These are phyloP conservation scores for Mesoligia furuncula DNA, from an alignment of 2,888 invertebrate species.

Conservation along the genomic window DNA sequence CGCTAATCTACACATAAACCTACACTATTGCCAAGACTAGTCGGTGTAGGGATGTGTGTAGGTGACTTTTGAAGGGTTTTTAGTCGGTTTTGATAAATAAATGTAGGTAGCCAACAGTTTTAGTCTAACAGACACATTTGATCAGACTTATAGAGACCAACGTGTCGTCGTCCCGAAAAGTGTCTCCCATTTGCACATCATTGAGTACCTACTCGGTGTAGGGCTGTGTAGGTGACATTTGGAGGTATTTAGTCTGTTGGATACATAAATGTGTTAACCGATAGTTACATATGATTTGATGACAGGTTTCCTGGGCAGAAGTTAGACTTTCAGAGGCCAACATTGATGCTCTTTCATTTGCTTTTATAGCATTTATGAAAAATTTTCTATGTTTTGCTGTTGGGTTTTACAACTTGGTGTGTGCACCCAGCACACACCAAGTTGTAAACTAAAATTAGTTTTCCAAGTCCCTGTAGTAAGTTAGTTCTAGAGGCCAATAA, in stretches of 20 bases:
- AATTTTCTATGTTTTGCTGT: background rate
- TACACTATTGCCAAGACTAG: conserved; percentile 41
- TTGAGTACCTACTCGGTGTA: no score
- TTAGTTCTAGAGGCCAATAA: background rate
- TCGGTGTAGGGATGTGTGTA: conserved; percentile 34
- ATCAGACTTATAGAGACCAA: background rate
- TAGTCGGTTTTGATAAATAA: background rate
- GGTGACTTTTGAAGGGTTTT: background rate
- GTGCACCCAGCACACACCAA: background rate
- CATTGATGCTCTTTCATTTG: background rate
- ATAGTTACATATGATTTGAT: background rate
- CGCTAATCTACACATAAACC: conserved; percentile 55
- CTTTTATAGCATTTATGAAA: background rate
- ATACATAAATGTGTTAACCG: background rate
- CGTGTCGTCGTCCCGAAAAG: no score
- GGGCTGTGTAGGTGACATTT: no score
- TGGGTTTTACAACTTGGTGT: no score
- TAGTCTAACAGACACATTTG: background rate
- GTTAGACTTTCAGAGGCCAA: background rate
- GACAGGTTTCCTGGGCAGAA: no score
- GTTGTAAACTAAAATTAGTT: background rate
- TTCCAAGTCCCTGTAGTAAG: background rate
- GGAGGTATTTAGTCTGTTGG: no score
- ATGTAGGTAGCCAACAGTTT: background rate
- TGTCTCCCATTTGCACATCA: no score